These are phyloP conservation scores for Nebria brevicollis DNA, from an alignment of 2,888 invertebrate genomes.

Conservation along the genomic window DNA sequence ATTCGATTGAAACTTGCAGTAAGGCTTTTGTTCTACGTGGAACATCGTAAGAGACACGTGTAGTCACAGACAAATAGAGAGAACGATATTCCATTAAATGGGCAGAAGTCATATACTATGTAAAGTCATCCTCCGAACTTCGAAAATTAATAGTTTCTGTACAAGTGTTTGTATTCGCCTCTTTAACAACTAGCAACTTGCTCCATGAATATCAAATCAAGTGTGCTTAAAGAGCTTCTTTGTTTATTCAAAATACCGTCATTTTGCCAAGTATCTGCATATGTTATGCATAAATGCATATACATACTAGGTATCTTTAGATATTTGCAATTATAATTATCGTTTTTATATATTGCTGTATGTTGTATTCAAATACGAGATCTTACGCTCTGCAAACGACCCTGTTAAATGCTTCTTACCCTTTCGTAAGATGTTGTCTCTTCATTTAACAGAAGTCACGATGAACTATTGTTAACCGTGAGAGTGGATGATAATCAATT, in stretches of 20 bases:
- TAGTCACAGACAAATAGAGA: background rate
- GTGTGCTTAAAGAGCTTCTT: background rate
- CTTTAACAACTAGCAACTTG: constrained; percentile 20
- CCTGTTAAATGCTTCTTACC: too few relatives aligned
- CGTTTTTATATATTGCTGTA: too few relatives aligned
- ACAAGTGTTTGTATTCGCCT: constrained; percentile 25
- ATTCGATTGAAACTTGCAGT: constrained; percentile 18
- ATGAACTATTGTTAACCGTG: too few relatives aligned
- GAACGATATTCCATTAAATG: background rate
- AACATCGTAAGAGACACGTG: background rate
- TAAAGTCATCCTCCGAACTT: constrained; percentile 23
- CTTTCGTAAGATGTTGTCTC: too few relatives aligned
- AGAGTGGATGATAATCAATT: background rate
- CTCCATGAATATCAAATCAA: constrained; percentile 35
- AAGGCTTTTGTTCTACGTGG: constrained; percentile 6
- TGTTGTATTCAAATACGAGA: too few relatives aligned
- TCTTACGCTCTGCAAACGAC: too few relatives aligned
- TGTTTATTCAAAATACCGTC: background rate
- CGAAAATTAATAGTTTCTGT: constrained; percentile 24
- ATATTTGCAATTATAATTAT: too few relatives aligned
- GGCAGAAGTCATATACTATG: background rate
- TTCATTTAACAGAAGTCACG: too few relatives aligned
- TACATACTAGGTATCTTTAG: too few relatives aligned
- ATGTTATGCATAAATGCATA: too few relatives aligned
- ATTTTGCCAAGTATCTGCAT: background rate